Percentiles rank a stretch among this genome's conserved stretches.
phyloP scores from a whole-genome alignment of 2,888 invertebrate species.

The Julus scanicus region DNA sequence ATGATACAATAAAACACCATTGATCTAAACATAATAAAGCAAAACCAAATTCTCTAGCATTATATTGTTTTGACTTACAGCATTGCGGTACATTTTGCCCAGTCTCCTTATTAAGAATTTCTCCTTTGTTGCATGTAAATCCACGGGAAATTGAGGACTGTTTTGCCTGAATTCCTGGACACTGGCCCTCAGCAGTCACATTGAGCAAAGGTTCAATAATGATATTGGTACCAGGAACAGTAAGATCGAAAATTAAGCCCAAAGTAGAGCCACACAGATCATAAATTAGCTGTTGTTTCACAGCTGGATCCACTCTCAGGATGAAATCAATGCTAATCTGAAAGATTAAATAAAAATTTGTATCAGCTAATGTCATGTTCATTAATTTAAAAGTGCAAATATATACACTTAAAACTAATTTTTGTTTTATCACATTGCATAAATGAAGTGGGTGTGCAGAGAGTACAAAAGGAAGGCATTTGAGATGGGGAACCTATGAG shows the following conservation, averaged over 20 bases:
- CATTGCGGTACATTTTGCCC: conserved; percentile 88
- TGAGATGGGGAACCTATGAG: no score
- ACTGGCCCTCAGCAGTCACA: conserved; percentile 84
- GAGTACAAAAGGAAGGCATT: no score
- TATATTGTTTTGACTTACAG: conserved; percentile 72
- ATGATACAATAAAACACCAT: conserved; percentile 62
- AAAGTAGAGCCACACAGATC: conserved; percentile 94
- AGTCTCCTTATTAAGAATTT: conserved; percentile 92
- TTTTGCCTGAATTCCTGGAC: conserved; percentile 88
- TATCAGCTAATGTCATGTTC: no score
- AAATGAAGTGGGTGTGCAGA: no score
- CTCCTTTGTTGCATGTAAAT: conserved; percentile 92
- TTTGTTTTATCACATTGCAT: no score
- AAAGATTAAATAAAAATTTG: neutral
- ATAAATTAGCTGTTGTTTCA: conserved; percentile 90
- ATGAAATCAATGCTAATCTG: conserved; percentile 81
- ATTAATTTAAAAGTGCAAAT: no score
- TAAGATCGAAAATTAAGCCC: conserved; percentile 91
- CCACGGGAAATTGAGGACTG: conserved; percentile 86
- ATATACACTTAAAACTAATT: no score
- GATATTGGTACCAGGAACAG: conserved; percentile 90
- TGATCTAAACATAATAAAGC: neutral
- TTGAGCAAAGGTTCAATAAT: conserved; percentile 89
- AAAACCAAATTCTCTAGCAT: no score
- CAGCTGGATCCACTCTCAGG: conserved; percentile 85